Base-by-base conservation (phyloP, 2,888 invertebrate genomes). In the Colostygia pectinataria region DNA sequence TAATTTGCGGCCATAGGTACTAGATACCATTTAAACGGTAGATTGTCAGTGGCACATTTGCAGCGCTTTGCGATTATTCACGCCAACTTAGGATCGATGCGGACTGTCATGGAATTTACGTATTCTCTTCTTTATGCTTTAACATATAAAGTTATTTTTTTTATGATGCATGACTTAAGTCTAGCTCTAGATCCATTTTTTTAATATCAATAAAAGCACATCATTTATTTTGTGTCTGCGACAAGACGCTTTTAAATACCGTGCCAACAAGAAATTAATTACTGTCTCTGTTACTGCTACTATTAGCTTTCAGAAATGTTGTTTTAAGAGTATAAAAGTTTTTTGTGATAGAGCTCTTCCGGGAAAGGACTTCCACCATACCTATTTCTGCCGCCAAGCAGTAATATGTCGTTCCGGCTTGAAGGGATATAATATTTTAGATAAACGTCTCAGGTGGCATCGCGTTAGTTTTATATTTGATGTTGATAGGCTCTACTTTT, bases 21-120 rank as follows among this genome's bases (percentile, higher is more conserved):
- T 52, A 55, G 57, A 59, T 42, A 61, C 41, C 53, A 67, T 64
- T 66, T 76, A 71, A 68, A 74, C 68, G 70, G 71, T 62, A 67
- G 66, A 56, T 61, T 69, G 68, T 73, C 77, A 68, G 74, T 74
- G 73, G 74, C 68, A 68, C 65, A 73, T 74, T 74, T 67, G 71
- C 69, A 67, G 71, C 71, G 63, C 70, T 70, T 68, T 54, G 68
- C 73, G 74, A 87, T 87, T 86, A 84, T 84, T 74, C 77, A 83
- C 82, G 81, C 76, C 74, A 73, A 79, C 75, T 83, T 76, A 75
- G 71, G 66, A 75, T 72, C 68, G 55, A 27, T 32, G 31, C 12
- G 23, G 24, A 4, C 23, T 37, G 8, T 33, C 18, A 10, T 33
- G n/a, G 1, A 18, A 42, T 13, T 20, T n/a, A 9, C 18, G 36